A percentile compares a stretch with the other conserved stretches of the same genome.
Evolutionary conservation across 2,113 vertebrate species (phyloP).

Genomic region (Tapirus terrestris): DNA sequence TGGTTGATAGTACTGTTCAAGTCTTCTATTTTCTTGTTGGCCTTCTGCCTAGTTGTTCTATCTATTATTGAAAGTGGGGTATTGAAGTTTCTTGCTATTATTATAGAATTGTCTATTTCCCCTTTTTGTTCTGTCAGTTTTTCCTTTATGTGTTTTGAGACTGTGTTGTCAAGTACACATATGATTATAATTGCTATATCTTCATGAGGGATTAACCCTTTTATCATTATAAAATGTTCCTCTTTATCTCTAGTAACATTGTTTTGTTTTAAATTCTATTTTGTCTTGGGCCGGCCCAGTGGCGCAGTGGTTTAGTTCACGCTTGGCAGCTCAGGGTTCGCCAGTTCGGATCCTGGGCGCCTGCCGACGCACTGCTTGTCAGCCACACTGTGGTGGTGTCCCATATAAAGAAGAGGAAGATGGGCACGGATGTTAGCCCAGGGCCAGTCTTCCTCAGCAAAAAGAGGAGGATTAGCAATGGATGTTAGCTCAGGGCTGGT

Average conservation of each 20-base stretch:
- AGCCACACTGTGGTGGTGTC: no score
- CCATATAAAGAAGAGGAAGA: no score
- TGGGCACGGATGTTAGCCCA: no score
- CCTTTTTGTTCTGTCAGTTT: not conserved
- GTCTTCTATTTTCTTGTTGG: not conserved
- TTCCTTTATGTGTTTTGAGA: not conserved
- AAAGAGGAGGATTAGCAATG: no score
- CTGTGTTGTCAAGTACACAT: not conserved
- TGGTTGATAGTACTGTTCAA: not conserved
- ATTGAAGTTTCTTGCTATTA: not conserved
- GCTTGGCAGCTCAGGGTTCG: no score
- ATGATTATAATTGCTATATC: not conserved
- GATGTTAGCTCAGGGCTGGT: no score
- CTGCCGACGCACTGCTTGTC: no score
- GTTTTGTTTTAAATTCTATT: not conserved
- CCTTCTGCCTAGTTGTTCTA: not conserved
- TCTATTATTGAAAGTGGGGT: no score
- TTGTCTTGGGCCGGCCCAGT: not conserved
- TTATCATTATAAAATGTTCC: not conserved
- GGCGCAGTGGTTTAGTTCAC: no score
- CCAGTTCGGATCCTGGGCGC: no score
- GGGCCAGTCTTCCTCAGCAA: no score
- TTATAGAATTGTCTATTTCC: not conserved
- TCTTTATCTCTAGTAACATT: not conserved
- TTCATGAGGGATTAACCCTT: not conserved